Evolutionary conservation across 2,888 invertebrate genomes (phyloP).

Genomic region (Theretra japonica): DNA sequence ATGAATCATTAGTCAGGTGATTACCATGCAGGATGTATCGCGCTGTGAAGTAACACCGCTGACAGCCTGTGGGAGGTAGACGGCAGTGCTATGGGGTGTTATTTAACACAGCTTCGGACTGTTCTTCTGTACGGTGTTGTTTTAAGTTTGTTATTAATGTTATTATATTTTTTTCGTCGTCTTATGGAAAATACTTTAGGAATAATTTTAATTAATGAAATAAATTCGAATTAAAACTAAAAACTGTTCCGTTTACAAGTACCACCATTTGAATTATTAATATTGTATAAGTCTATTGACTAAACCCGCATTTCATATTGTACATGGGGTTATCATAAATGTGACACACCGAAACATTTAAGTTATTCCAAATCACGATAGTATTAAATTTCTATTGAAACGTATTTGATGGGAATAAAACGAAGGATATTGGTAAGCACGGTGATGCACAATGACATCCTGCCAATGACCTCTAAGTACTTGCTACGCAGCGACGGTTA

Average conservation of each 20-base stretch:
- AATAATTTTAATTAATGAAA: no score
- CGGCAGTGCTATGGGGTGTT: neutral
- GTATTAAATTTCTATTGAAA: neutral
- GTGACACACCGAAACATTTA: no score
- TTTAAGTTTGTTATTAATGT: no score
- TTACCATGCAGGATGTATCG: slow-evolving; percentile 22
- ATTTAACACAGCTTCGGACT: neutral
- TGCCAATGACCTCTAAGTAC: slow-evolving; percentile 78
- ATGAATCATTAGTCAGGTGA: slow-evolving; percentile 46
- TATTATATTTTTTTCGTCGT: no score
- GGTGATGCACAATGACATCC: slow-evolving; percentile 62
- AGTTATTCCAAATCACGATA: neutral
- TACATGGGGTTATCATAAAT: neutral
- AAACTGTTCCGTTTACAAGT: no score
- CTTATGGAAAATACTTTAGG: no score
- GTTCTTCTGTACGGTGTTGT: no score
- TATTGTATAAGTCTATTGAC: no score
- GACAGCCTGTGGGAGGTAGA: no score
- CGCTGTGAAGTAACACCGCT: neutral
- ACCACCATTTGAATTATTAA: no score
- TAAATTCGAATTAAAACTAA: no score
- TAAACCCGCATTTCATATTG: no score
- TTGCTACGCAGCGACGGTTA: slow-evolving; percentile 44
- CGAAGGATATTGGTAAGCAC: slow-evolving; percentile 10
- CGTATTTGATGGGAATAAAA: neutral